Percentiles rank a stretch among this genome's conserved stretches.
phyloP scores from a whole-genome alignment of 2,888 invertebrate genomes.

The Lucinisca nassula region DNA sequence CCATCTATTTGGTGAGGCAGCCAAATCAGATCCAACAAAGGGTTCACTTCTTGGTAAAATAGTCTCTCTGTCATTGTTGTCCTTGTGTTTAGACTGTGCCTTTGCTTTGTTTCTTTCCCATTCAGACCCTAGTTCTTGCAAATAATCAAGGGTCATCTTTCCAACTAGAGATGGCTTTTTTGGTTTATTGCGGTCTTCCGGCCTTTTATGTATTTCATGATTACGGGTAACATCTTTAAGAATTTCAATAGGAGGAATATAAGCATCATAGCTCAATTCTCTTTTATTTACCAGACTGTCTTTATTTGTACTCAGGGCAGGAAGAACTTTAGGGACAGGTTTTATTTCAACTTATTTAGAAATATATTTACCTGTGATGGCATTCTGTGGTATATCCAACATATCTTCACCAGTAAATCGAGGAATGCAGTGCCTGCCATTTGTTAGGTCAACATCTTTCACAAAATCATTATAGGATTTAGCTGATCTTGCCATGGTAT shows the following conservation, averaged over 20 bases:
- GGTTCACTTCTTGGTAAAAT: conserved; percentile 28
- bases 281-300: neutral
- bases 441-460: neutral
- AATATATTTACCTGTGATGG: neutral
- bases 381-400: conserved; percentile 47
- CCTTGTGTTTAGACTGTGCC: neutral
- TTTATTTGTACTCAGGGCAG: too few relatives aligned
- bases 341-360: neutral
- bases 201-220: conserved; percentile 65
- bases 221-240: conserved; percentile 74
- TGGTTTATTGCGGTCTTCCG: conserved; percentile 57
- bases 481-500: conserved; percentile 71
- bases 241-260: conserved; percentile 78
- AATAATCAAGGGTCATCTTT: conserved; percentile 80
- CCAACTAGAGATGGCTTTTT: conserved; percentile 71
- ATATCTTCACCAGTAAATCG: conserved; percentile 75
- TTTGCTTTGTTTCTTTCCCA: conserved; percentile 70
- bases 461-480: conserved; percentile 68
- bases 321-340: neutral
- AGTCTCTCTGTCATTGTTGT: neutral
- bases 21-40: conserved; percentile 59
- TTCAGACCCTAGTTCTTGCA: conserved; percentile 79
- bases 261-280: conserved; percentile 64
- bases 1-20: conserved; percentile 64
- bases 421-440: conserved; percentile 55